Evolutionary conservation across 1,140 invertebrate genomes (phyloP), one percentile per base, ranked within the genome.

Genomic region (Penaeus chinensis): DNA sequence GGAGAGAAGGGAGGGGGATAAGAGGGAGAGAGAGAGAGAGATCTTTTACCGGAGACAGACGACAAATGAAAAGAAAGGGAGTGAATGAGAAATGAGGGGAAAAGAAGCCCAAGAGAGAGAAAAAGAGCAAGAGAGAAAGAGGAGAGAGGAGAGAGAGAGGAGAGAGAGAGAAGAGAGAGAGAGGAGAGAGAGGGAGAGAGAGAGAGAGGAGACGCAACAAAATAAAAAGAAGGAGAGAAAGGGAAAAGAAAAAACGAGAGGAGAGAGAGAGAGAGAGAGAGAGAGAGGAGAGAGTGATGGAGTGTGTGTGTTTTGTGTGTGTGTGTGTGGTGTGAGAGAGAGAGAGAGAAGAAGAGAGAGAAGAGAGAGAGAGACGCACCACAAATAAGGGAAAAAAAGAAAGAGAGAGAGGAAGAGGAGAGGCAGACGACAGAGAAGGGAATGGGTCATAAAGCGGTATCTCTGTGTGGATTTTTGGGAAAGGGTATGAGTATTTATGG

Each of bases 371-470:
- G 63, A 65, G n/a, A 65, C 16, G 63, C 16, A n/a, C n/a, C 16
- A n/a, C 16, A n/a, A 65, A n/a, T 16, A n/a, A 65, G n/a, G n/a
- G 63, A 65, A n/a, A 65, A n/a, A n/a, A n/a, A n/a, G 63, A n/a
- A 65, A 65, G 63, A n/a, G 63, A 65, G n/a, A n/a, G 63, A 65
- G 63, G n/a, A n/a, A 65, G n/a, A 65, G 63, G 63, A n/a, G 63
- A 65, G 63, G 16, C 16, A n/a, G 63, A 65, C 16, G 63, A n/a
- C 16, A 65, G n/a, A n/a, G 16, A 65, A 65, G 63, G 63, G n/a
- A 65, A 65, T 16, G 63, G 63, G 63, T n/a, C n/a, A n/a, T n/a
- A n/a, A n/a, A n/a, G n/a, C n/a, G n/a, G n/a, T n/a, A n/a, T n/a
- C n/a, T n/a, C n/a, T n/a, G n/a, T n/a, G n/a, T n/a, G n/a, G n/a